Percentiles rank a stretch among this genome's conserved stretches.
These are phyloP conservation scores for Cephalophus harveyi DNA, from an alignment of 2,113 vertebrate species.

Conservation along the genomic window DNA sequence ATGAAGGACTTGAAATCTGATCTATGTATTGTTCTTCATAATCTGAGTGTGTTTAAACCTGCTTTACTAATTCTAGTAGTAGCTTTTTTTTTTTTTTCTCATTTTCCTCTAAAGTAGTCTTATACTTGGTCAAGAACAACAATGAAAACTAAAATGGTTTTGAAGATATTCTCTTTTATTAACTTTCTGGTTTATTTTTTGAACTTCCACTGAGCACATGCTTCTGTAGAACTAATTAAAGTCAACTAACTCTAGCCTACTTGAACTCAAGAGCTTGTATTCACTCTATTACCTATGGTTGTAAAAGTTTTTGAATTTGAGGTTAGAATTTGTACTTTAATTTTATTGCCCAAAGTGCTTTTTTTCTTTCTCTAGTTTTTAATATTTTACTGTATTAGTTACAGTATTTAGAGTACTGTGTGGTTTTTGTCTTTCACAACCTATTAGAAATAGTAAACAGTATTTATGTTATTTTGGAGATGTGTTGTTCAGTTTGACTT, in stretches of 20 bases:
- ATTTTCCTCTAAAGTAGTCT: background rate
- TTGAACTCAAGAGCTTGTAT: background rate
- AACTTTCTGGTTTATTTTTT: background rate
- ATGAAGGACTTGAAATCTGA: background rate
- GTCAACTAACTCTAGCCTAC: background rate
- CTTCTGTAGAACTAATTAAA: background rate
- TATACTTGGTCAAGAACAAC: background rate
- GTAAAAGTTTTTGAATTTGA: background rate
- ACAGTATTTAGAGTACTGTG: background rate
- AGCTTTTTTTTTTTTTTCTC: background rate
- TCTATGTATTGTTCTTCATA: background rate
- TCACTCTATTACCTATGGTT: background rate
- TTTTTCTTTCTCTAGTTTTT: background rate
- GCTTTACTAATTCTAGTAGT: background rate
- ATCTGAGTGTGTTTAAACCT: background rate
- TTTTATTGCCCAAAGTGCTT: background rate
- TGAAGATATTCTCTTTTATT: conserved; percentile 6
- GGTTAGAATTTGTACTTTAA: conserved; percentile 8
- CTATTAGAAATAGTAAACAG: background rate
- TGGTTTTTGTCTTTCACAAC: background rate
- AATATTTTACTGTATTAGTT: background rate
- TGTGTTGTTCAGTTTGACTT: background rate
- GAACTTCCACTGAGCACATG: background rate
- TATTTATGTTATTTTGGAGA: background rate
- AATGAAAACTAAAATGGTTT: background rate